Percentiles rank a stretch among this genome's conserved stretches.
These are phyloP conservation scores for Drosophila ogumai DNA, from an alignment of 1,140 invertebrate genomes.

Conservation along the genomic window DNA sequence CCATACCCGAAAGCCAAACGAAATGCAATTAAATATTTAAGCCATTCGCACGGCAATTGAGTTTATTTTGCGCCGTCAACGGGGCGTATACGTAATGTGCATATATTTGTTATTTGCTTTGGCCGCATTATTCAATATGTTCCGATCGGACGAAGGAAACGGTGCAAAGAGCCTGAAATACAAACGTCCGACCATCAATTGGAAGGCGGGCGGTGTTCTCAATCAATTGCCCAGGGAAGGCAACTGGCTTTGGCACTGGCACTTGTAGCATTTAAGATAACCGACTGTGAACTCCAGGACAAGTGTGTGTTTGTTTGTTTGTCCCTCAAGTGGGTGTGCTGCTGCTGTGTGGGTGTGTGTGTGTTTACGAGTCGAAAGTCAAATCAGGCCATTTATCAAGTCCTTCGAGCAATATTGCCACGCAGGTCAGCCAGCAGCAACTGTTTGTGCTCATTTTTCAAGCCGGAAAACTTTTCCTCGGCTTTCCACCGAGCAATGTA, in stretches of 20 bases:
- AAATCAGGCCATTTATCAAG: constrained; percentile 72
- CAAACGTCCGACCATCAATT: constrained; percentile 49
- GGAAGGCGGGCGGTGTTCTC: constrained; percentile 37
- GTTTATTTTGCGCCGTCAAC: constrained; percentile 40
- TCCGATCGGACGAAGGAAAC: constrained; percentile 24
- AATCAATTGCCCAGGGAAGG: constrained; percentile 21
- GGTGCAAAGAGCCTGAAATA: constrained; percentile 29
- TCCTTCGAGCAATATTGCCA: constrained; percentile 51
- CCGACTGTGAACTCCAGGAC: constrained; percentile 20
- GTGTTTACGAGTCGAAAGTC: constrained; percentile 51
- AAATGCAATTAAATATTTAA: constrained; percentile 60
- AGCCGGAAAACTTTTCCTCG: constrained; percentile 23
- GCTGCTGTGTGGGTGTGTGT: constrained; percentile 13
- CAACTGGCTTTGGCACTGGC: constrained; percentile 3
- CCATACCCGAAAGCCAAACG: constrained; percentile 18
- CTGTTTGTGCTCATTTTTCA: constrained; percentile 66
- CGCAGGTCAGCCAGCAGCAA: constrained; percentile 26
- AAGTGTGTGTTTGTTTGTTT: constrained; percentile 18
- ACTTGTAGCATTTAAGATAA: constrained; percentile 69
- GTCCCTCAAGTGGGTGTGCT: constrained; percentile 11
- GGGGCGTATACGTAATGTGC: constrained; percentile 40
- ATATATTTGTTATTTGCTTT: constrained; percentile 45
- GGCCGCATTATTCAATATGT: constrained; percentile 64
- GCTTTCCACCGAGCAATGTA: constrained; percentile 1
- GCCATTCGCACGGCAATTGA: constrained; percentile 27